Conservation (phyloP, 1,140 invertebrate species). For the Drosophila parabipectinata region DNA sequence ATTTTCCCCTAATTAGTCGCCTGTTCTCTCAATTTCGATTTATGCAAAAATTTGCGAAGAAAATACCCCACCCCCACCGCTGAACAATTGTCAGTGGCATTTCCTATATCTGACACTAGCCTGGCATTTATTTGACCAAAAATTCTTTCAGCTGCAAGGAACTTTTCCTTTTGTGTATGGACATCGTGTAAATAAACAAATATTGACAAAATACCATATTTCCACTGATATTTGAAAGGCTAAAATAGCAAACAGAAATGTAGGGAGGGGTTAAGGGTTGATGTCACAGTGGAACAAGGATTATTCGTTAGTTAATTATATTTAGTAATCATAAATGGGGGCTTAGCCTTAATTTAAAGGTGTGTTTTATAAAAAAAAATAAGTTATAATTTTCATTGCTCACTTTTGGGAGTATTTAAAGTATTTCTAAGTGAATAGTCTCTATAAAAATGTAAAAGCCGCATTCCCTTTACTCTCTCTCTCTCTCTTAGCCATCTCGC, state of each 20-base stretch:
- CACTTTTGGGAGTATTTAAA: too few species aligned
- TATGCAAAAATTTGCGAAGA: conserved; percentile 5
- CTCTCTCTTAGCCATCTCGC: neutral
- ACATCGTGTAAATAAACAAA: conserved; percentile 46
- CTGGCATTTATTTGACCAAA: conserved; percentile 16
- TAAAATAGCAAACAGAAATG: conserved; percentile 18
- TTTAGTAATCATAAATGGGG: neutral
- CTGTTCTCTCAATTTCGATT: conserved; percentile 15
- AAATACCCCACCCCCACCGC: neutral
- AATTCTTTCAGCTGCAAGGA: conserved; percentile 26
- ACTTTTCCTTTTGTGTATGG: conserved; percentile 24
- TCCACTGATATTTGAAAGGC: conserved; percentile 32
- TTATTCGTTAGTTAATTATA: neutral
- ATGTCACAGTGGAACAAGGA: neutral
- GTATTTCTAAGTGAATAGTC: too few species aligned
- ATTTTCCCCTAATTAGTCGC: conserved; percentile 44
- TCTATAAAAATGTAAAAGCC: too few species aligned
- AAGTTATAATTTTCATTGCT: too few species aligned
- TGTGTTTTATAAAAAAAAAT: too few species aligned
- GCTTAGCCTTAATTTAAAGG: too few species aligned
- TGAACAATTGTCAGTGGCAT: conserved; percentile 12
- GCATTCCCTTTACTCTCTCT: neutral
- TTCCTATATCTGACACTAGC: conserved; percentile 20
- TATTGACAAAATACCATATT: conserved; percentile 45
- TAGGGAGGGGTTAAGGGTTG: conserved; percentile 7